Percentiles rank a stretch among this genome's conserved stretches.
phyloP scores from a whole-genome alignment of 2,888 invertebrate genomes.

The Agrilus mali region DNA sequence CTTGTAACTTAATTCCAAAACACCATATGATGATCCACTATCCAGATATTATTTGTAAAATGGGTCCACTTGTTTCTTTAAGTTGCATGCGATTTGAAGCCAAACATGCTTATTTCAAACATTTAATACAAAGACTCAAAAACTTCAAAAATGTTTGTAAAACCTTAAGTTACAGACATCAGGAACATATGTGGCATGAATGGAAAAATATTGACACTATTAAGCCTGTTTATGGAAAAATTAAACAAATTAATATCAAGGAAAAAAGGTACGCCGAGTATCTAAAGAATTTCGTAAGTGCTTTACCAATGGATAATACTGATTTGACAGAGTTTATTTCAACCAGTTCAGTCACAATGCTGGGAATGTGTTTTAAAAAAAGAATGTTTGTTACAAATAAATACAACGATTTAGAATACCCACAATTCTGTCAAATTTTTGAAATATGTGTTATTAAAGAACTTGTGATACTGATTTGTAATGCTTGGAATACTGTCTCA shows the following conservation, averaged over 20 bases:
- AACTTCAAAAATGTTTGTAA: constrained; percentile 7
- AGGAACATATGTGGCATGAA: constrained; percentile 6
- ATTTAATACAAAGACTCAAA: constrained; percentile 5
- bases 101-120: constrained; percentile 8
- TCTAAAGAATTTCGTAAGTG: neutral
- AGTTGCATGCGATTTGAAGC: constrained; percentile 7
- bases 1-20: constrained; percentile 6
- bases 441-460: too few relatives aligned
- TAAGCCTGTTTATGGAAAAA: constrained; percentile 1
- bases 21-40: constrained; percentile 8
- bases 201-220: constrained; percentile 4
- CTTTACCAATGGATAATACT: neutral
- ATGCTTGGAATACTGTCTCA: too few relatives aligned
- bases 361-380: neutral
- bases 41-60: constrained; percentile 5
- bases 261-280: neutral
- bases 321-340: neutral
- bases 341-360: neutral
- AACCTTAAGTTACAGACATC: constrained; percentile 6
- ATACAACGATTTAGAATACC: too few relatives aligned
- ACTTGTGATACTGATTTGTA: too few relatives aligned
- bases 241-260: neutral
- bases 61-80: constrained; percentile 6
- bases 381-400: constrained; percentile 2
- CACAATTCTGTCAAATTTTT: too few relatives aligned